A percentile compares a stretch with the other conserved stretches of the same genome.
Conservation (phyloP, 2,888 invertebrate genomes). For the Miltochrista miniata region DNA sequence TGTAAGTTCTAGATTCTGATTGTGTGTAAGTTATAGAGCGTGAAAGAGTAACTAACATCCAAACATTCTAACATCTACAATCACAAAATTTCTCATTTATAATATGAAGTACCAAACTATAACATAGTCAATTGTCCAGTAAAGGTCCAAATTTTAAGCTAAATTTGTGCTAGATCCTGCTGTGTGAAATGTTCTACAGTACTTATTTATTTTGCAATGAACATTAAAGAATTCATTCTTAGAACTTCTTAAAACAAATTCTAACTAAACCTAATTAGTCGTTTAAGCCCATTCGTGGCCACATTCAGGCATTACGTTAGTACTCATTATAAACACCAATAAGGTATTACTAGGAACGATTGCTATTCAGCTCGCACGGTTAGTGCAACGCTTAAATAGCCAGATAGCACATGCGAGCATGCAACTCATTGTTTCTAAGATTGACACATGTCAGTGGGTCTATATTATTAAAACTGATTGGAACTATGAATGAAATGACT, state of each 20-base stretch:
- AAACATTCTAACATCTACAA: too few relatives aligned
- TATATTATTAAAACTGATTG: conserved; percentile 11
- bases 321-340: conserved; percentile 1
- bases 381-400: conserved; percentile 18
- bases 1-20: too few relatives aligned
- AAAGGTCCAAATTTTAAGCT: too few relatives aligned
- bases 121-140: too few relatives aligned
- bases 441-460: conserved; percentile 29
- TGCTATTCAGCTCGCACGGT: conserved; percentile 3
- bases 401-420: conserved; percentile 11
- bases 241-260: background rate
- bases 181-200: too few relatives aligned
- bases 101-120: too few relatives aligned
- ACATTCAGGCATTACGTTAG: background rate
- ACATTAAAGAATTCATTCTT: too few relatives aligned
- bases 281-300: background rate
- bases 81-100: too few relatives aligned
- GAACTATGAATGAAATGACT: conserved; percentile 5
- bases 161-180: too few relatives aligned
- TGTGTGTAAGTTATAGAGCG: too few relatives aligned
- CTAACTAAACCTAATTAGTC: background rate
- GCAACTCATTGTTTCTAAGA: conserved; percentile 3
- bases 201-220: too few relatives aligned
- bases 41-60: too few relatives aligned
- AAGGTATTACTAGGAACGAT: conserved; percentile 1